Evolutionary conservation across 2,888 invertebrate genomes (phyloP).

Genomic region (Andrena praecox): DNA sequence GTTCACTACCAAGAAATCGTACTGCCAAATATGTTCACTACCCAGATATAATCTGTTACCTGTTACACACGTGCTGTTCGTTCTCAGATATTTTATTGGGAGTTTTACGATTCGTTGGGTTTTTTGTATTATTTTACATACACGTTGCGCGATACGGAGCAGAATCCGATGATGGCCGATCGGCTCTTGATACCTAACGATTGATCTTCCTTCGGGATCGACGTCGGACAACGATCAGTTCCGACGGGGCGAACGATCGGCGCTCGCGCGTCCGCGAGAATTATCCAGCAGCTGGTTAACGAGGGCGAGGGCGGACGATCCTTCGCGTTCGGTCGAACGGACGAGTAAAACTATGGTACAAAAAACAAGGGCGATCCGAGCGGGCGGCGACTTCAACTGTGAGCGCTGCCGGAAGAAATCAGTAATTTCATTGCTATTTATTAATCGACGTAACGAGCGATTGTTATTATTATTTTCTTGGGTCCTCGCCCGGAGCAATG

Average conservation of each 20-base stretch:
- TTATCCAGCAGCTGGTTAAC: conserved; percentile 1
- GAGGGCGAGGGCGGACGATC: conserved; percentile 1
- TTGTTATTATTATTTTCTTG: conserved; percentile 72
- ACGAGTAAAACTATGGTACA: conserved; percentile 44
- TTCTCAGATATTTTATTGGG: conserved; percentile 22
- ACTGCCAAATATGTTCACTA: conserved; percentile 50
- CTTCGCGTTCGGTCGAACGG: neutral
- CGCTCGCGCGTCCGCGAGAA: neutral
- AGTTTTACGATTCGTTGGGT: conserved; percentile 33
- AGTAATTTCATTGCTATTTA: conserved; percentile 75
- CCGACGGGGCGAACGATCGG: conserved; percentile 14
- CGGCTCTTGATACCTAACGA: neutral
- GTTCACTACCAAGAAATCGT: conserved; percentile 54
- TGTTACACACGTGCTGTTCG: conserved; percentile 25
- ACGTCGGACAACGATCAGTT: neutral
- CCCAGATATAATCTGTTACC: conserved; percentile 40
- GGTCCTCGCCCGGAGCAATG: conserved; percentile 75
- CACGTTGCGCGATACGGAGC: neutral
- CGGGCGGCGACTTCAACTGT: conserved; percentile 54
- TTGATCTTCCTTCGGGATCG: conserved; percentile 17
- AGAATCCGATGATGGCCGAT: neutral
- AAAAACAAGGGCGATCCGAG: conserved; percentile 42
- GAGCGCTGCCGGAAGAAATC: conserved; percentile 55
- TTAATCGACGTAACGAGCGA: conserved; percentile 66
- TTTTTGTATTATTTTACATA: conserved; percentile 24